These are phyloP conservation scores for Chymomyza amoena DNA, from an alignment of 2,888 invertebrate genomes.

Conservation along the genomic window DNA sequence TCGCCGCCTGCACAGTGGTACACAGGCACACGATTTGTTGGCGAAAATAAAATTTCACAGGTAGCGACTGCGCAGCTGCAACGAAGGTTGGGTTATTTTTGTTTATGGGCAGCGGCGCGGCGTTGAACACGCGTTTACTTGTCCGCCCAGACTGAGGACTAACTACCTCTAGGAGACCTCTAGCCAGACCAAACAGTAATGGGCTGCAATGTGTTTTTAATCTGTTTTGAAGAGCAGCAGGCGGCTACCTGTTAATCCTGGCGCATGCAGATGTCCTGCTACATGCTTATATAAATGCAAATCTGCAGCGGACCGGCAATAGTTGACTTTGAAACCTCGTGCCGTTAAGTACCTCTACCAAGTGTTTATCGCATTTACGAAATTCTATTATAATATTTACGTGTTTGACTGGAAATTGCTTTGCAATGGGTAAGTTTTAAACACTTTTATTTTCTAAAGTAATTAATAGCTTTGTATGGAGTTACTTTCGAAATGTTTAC, in stretches of 20 bases:
- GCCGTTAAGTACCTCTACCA: no score
- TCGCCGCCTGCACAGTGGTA: background rate
- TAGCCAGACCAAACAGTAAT: background rate
- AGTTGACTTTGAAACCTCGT: no score
- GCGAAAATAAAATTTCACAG: background rate
- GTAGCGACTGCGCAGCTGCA: background rate
- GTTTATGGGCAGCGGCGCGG: no score
- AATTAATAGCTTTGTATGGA: no score
- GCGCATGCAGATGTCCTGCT: background rate
- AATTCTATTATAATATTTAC: no score
- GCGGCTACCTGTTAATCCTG: background rate
- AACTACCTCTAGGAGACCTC: background rate
- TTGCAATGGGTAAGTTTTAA: no score
- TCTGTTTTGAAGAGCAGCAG: background rate
- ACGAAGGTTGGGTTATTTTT: background rate
- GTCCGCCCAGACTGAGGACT: background rate
- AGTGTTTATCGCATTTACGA: no score
- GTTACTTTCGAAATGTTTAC: no score
- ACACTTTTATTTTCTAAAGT: no score
- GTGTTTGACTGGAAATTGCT: no score
- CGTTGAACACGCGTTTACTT: background rate
- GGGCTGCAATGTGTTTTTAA: background rate
- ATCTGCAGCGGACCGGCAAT: no score
- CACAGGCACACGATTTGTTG: background rate
- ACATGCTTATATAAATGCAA: background rate